Conservation (phyloP, 1,140 invertebrate genomes). For the Calliopsis andreniformis region DNA sequence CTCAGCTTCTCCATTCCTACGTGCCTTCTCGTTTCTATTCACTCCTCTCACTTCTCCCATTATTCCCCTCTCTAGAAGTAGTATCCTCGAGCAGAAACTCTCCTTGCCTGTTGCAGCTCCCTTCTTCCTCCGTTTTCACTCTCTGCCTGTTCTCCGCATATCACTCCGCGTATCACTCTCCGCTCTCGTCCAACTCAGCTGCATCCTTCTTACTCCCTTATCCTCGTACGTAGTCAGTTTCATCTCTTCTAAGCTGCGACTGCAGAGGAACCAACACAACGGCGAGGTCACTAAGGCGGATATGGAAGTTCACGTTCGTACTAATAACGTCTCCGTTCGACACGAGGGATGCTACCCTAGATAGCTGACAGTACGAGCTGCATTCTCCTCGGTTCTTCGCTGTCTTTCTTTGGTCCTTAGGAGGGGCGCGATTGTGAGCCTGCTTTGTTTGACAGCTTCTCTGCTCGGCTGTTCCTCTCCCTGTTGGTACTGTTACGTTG, state of each 20-base stretch:
- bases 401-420: conserved; percentile 11
- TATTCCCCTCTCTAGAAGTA: conserved; percentile 1
- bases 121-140: conserved; percentile 5
- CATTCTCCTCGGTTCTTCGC: conserved; percentile 29
- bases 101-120: background rate
- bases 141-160: background rate
- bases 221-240: background rate
- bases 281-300: conserved; percentile 16
- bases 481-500: conserved; percentile 21
- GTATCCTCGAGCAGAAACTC: background rate
- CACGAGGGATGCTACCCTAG: conserved; percentile 29
- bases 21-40: conserved; percentile 16
- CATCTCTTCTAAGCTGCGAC: too few relatives aligned
- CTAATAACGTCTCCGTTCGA: conserved; percentile 63
- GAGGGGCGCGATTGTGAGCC: conserved; percentile 8
- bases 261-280: background rate
- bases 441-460: conserved; percentile 23
- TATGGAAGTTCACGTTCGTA: conserved; percentile 19
- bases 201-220: conserved; percentile 74
- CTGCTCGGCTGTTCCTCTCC: background rate
- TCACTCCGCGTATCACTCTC: background rate
- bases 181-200: conserved; percentile 13
- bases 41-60: background rate
- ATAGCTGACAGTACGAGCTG: too few relatives aligned
- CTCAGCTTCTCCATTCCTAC: background rate